Base-by-base conservation (phyloP, 2,797 vertebrate genomes). In the Buceros bicornis region DNA sequence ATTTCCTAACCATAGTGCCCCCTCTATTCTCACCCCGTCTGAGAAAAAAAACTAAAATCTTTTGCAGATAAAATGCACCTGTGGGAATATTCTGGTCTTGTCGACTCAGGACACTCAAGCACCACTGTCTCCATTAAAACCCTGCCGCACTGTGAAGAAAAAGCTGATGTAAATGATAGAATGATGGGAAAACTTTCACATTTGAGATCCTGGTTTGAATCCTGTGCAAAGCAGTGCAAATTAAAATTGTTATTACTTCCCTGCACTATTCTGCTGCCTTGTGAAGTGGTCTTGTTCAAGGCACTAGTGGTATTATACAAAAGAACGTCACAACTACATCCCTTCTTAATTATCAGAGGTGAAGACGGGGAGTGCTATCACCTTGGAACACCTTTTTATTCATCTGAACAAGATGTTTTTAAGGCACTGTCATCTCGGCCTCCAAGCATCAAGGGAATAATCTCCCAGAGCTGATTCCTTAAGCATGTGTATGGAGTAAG, bases 21-120 rank as follows among this genome's bases (percentile, higher is more conserved):
- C 67, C 70, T 91, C 42, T 2, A 60, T 64, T 89, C 77, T 60
- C 78, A 78, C 48, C 31, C 92, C n/a, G 31, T 87, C 82, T 51
- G 57, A 69, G 14, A 73, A 94, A 94, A 96, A 95, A 90, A 13
- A 0, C 13, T 53, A 18, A 35, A 87, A 60, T 22, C 29, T 95
- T 95, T 72, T 72, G 89, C 88, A 87, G 93, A 93, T 83, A 93
- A 97, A 97, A 95, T 54, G 61, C 53, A 88, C 42, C 85, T 82
- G 78, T 48, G 72, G 90, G 40, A 64, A 95, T 86, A 89, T 54
- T 93, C 45, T 60, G 50, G 81, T 72, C 15, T 40, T 80, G 92
- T 64, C 87, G 95, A 71, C 40, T 20, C 51, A 40, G 16, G 58
- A 96, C 64, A 91, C 47, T 73, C 91, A 51, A 54, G 35, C 43